These are phyloP conservation scores for Petrolisthes manimaculis DNA, from an alignment of 2,888 invertebrate genomes.

Conservation along the genomic window DNA sequence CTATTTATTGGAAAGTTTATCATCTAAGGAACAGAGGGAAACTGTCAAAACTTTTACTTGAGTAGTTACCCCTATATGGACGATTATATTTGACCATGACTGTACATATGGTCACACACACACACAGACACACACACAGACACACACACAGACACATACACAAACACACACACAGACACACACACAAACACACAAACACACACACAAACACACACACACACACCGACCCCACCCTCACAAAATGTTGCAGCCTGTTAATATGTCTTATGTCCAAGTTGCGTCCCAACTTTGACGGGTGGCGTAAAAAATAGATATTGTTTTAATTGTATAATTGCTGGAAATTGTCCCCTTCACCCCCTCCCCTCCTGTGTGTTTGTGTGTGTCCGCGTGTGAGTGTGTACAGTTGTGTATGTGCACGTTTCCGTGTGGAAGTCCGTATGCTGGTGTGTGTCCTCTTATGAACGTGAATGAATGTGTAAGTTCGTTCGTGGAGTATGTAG, in stretches of 20 bases:
- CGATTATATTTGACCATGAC: too few species aligned
- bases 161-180: too few species aligned
- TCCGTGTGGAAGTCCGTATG: neutral
- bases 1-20: too few species aligned
- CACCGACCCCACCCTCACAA: neutral
- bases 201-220: neutral
- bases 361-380: neutral
- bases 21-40: too few species aligned
- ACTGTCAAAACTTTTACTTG: too few species aligned
- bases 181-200: too few species aligned
- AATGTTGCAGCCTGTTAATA: neutral
- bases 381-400: neutral
- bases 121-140: too few species aligned
- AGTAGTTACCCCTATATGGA: too few species aligned
- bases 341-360: neutral
- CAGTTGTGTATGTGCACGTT: too few species aligned
- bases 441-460: neutral
- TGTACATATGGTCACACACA: too few species aligned
- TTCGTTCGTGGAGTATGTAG: neutral
- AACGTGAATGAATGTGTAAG: neutral
- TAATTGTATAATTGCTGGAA: constrained; percentile 23
- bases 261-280: constrained; percentile 18
- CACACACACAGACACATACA: neutral
- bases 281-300: constrained; percentile 5
- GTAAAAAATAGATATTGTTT: constrained; percentile 26